A percentile compares a stretch with the other conserved stretches of the same genome.
Conservation (phyloP, 1,140 invertebrate species). For the Neoseiulus cucumeris region DNA sequence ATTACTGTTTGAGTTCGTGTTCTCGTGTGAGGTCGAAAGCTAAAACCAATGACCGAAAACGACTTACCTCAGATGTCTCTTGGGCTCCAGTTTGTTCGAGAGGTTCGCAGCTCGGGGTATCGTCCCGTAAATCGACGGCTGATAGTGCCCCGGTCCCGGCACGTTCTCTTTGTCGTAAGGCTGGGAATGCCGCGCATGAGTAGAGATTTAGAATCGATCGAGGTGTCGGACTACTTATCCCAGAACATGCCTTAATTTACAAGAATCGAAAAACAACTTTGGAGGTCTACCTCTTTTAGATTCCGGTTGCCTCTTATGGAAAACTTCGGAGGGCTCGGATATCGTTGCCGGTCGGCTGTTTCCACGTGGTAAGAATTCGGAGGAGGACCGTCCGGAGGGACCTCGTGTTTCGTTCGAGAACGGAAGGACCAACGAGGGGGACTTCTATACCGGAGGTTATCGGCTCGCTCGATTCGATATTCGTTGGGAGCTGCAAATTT, state of each 20-base stretch:
- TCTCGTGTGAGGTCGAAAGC: too few species aligned
- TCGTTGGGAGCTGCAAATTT: not conserved
- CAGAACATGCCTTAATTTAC: too few species aligned
- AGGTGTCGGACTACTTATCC: too few species aligned
- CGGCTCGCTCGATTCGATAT: constrained; percentile 1
- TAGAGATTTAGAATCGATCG: not conserved
- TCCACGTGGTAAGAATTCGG: not conserved
- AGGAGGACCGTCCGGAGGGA: not conserved
- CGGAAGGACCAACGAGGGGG: constrained; percentile 5
- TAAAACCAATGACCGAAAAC: too few species aligned
- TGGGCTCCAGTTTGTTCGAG: constrained; percentile 4
- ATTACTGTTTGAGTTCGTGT: too few species aligned
- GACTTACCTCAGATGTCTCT: too few species aligned
- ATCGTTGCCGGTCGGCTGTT: not conserved
- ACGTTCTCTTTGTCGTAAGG: not conserved
- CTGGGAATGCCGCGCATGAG: not conserved
- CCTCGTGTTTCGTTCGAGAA: not conserved
- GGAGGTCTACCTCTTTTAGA: too few species aligned
- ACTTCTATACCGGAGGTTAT: not conserved
- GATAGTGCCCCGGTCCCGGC: not conserved
- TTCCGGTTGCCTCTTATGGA: not conserved
- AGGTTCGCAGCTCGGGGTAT: not conserved
- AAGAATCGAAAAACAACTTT: too few species aligned
- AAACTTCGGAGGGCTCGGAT: not conserved
- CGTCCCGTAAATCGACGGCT: not conserved